Percentiles rank a stretch among this genome's conserved stretches.
phyloP scores from a whole-genome alignment of 2,888 invertebrate genomes.

The Apamea monoglypha region DNA sequence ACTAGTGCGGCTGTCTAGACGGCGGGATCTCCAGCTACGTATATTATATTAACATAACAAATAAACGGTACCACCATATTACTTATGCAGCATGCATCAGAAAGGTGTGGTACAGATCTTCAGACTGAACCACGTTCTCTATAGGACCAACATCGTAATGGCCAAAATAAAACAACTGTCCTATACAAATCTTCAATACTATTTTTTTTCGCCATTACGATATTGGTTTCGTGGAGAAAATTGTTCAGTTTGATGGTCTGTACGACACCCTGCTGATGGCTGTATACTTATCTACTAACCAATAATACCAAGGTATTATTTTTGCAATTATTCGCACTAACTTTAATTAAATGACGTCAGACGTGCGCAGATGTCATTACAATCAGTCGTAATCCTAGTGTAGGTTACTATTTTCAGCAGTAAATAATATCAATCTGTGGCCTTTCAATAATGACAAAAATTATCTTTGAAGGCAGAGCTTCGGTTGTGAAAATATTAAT shows the following conservation, averaged over 20 bases:
- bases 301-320: constrained; percentile 29
- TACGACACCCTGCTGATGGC: background rate
- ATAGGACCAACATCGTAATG: background rate
- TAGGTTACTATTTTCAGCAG: constrained; percentile 14
- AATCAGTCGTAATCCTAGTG: constrained; percentile 16
- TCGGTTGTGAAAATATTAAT: constrained; percentile 19
- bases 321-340: constrained; percentile 27
- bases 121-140: background rate
- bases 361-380: constrained; percentile 12
- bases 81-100: background rate
- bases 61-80: constrained; percentile 43
- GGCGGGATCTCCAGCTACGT: constrained; percentile 58
- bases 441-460: background rate
- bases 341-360: constrained; percentile 33
- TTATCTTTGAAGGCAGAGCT: constrained; percentile 12
- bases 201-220: background rate
- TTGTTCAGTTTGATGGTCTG: background rate
- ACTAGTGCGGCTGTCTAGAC: constrained; percentile 67
- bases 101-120: background rate
- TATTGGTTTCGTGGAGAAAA: background rate
- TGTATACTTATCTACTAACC: background rate
- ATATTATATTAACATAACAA: constrained; percentile 49
- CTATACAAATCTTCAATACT: background rate
- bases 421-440: constrained; percentile 15
- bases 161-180: no score